Percentiles rank a stretch among this genome's conserved stretches.
Conservation (phyloP, 2,888 invertebrate species). For the Tenthredo livida region DNA sequence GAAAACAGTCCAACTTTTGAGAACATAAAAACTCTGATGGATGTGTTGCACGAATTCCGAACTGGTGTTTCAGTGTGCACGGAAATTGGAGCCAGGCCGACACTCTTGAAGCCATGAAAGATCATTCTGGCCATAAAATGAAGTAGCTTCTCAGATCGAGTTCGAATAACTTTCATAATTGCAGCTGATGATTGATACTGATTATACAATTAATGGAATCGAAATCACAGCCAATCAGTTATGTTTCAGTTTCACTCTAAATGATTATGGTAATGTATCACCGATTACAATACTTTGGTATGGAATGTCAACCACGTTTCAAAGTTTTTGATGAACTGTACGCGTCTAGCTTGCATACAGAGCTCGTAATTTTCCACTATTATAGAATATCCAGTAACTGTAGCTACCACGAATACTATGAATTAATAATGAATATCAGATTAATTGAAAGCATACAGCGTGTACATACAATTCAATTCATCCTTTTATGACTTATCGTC, state of each 20-base stretch:
- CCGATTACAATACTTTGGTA: not conserved
- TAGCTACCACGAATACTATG: not conserved
- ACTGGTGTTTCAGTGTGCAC: not conserved
- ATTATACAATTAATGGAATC: not conserved
- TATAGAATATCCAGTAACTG: not conserved
- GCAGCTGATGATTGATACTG: not conserved
- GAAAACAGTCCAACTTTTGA: not conserved
- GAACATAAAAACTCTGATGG: not conserved
- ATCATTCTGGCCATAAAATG: not conserved
- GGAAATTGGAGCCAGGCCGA: not conserved
- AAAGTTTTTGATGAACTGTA: too few species aligned
- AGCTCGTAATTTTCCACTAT: not conserved
- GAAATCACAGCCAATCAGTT: not conserved
- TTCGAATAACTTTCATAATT: not conserved
- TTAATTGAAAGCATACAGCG: too few species aligned
- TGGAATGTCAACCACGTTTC: too few species aligned
- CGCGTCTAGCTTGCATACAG: not conserved
- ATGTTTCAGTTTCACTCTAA: not conserved
- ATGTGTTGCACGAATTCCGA: not conserved
- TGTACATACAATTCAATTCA: too few species aligned
- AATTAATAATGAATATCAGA: too few species aligned
- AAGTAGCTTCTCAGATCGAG: not conserved
- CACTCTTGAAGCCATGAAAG: not conserved
- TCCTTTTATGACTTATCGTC: too few species aligned
- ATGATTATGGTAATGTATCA: not conserved